Base-by-base conservation (phyloP, 2,888 invertebrate genomes). In the Neoaliturus tenellus region DNA sequence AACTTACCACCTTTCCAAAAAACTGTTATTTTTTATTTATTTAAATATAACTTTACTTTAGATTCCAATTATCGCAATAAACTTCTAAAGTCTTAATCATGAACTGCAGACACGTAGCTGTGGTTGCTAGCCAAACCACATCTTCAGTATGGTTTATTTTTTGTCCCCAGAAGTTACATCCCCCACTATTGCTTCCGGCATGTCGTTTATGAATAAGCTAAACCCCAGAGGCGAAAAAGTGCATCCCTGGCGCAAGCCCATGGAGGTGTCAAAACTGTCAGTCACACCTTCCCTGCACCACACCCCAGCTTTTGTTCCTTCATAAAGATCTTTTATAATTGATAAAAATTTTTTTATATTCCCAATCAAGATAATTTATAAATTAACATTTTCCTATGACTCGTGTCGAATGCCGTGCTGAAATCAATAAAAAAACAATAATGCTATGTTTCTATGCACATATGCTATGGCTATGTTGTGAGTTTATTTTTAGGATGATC, bases 191-290 rank as follows among this genome's bases (percentile, higher is more conserved):
- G 81, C 58, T 5, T 86, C 84, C 25, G 82, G 81, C 51, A 86
- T 20, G 17, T 85, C 85, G n/a, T 81, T 81, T 17, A 83, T 31
- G 17, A 73, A 48, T 1, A 85, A 2, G 84, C 80, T n/a, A n/a
- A 86, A 86, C 3, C 85, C 28, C 0, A 71, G 10, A 0, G 85
- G 84, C 75, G 87, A 85, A 17, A 86, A 23, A 10, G 83, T 80
- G 28, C 85, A 87, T 17, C 85, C 86, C 28, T 86, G 86, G 35
- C 84, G 86, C 3, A 87, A 80, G 10, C 85, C 85, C 12, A 48
- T 55, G 6, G 28, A 44, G 12, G 71, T 85, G 80, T 20, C 55
- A 28, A 86, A 83, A 8, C 44, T 69, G 14, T 85, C 39, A 2
- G 85, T 41, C n/a, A 48, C 28, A 14, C 85, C 86, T 0, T 84